Conservation (phyloP, 2,888 invertebrate genomes). For the Ectobius pallidus region DNA sequence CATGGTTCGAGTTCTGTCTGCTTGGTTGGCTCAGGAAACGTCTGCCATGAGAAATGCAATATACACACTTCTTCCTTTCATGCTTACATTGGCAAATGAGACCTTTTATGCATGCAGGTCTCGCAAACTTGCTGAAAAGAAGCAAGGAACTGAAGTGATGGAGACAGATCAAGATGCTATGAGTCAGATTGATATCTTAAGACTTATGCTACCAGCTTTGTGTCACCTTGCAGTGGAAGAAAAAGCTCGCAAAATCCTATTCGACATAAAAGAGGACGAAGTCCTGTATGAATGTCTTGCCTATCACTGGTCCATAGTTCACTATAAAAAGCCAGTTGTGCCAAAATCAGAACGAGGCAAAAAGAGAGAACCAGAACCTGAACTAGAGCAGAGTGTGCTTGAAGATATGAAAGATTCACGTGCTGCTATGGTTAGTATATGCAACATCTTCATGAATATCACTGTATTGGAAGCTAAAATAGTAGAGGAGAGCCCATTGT, state of each 20-base stretch:
- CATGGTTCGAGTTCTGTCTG: conserved; percentile 80
- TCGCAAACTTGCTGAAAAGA: conserved; percentile 71
- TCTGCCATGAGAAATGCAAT: conserved; percentile 85
- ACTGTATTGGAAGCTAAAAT: conserved; percentile 85
- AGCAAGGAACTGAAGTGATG: conserved; percentile 53
- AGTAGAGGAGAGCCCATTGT: conserved; percentile 77
- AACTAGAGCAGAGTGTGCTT: conserved; percentile 72
- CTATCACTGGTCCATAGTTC: conserved; percentile 86
- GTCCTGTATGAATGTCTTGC: conserved; percentile 78
- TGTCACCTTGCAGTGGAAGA: conserved; percentile 94
- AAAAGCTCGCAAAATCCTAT: conserved; percentile 77
- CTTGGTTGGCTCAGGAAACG: conserved; percentile 93
- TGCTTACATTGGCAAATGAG: conserved; percentile 80
- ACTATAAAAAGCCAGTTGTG: conserved; percentile 81
- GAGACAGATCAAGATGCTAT: conserved; percentile 58
- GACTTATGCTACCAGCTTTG: conserved; percentile 84
- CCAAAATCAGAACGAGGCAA: conserved; percentile 81
- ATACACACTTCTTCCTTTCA: conserved; percentile 79
- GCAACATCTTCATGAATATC: conserved; percentile 91
- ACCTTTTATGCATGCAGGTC: conserved; percentile 77
- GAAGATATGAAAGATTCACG: conserved; percentile 86
- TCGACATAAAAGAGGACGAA: conserved; percentile 80
- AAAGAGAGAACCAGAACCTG: conserved; percentile 76
- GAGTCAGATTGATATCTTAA: conserved; percentile 73
- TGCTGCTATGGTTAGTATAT: conserved; percentile 84